Conservation (phyloP, 2,797 vertebrate genomes). For the Acanthurus leucopareius region DNA sequence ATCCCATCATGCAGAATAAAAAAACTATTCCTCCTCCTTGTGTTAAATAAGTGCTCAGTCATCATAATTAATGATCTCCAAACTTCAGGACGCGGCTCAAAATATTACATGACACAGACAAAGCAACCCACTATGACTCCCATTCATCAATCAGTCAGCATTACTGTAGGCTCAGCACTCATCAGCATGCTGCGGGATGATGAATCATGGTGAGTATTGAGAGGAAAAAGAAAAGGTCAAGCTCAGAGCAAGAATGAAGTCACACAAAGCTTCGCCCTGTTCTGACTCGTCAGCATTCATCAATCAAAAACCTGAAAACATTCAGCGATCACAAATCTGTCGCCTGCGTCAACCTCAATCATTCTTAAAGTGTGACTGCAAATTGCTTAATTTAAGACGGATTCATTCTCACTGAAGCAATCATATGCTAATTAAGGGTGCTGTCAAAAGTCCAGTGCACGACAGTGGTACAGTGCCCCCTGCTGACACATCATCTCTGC, state of each 20-base stretch:
- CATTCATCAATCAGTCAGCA: conserved; percentile 56
- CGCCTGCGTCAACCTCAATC: conserved; percentile 36
- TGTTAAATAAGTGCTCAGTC: conserved; percentile 22
- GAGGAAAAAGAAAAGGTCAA: conserved; percentile 50
- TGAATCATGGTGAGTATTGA: conserved; percentile 48
- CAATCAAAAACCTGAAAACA: conserved; percentile 49
- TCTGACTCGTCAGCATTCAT: conserved; percentile 52
- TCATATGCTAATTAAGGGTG: conserved; percentile 41
- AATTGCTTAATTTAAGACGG: conserved; percentile 52
- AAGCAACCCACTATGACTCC: neutral
- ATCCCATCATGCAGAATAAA: neutral
- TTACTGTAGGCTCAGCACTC: conserved; percentile 39
- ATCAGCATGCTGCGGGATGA: conserved; percentile 30
- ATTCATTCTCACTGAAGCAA: conserved; percentile 29
- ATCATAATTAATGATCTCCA: conserved; percentile 39
- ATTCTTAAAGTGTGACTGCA: conserved; percentile 33
- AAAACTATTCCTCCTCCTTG: neutral
- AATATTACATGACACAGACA: conserved; percentile 28
- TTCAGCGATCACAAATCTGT: conserved; percentile 54
- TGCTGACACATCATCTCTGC: conserved; percentile 37
- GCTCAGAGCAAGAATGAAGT: conserved; percentile 26
- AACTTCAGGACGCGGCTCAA: conserved; percentile 21
- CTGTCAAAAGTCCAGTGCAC: conserved; percentile 13
- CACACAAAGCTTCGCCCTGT: conserved; percentile 4
- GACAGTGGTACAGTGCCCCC: conserved; percentile 29